Evolutionary conservation across 1,140 invertebrate species (phyloP).

Genomic region (Drosophila repleta): DNA sequence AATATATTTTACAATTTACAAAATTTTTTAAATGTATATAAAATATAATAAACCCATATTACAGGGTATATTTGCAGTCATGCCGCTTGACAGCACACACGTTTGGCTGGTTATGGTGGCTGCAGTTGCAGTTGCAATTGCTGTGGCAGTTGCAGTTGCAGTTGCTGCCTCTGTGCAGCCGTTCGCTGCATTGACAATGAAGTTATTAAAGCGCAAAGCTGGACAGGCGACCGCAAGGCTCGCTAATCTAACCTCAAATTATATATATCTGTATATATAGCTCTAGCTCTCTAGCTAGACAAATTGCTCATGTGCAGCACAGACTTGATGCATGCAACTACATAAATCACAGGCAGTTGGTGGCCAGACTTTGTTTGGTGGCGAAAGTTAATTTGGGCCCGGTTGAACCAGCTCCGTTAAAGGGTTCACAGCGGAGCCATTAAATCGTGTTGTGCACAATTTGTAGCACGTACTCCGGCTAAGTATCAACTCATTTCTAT

Average conservation of each 20-base stretch:
- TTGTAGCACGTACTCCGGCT: conserved; percentile 56
- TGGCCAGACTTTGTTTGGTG: conserved; percentile 7
- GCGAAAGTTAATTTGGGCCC: conserved; percentile 6
- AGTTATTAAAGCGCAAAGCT: conserved; percentile 79
- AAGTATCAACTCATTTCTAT: conserved; percentile 24
- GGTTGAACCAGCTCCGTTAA: not conserved
- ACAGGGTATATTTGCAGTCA: conserved; percentile 7
- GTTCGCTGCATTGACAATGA: conserved; percentile 78
- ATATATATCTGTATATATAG: conserved; percentile 58
- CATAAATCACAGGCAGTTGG: conserved; percentile 34
- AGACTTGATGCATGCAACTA: conserved; percentile 22
- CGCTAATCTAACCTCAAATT: conserved; percentile 33
- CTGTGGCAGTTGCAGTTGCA: not conserved
- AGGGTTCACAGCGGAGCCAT: not conserved
- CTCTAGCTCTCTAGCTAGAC: conserved; percentile 34
- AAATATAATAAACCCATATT: too few species aligned
- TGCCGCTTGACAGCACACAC: not conserved
- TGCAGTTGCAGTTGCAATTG: conserved; percentile 3
- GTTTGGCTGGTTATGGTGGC: conserved; percentile 21
- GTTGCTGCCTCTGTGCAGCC: conserved; percentile 24
- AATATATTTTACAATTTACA: too few species aligned
- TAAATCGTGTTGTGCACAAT: conserved; percentile 47
- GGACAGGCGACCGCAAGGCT: conserved; percentile 48
- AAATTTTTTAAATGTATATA: too few species aligned
- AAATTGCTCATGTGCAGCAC: conserved; percentile 28